These are phyloP conservation scores for Drosophila punjabiensis DNA, from an alignment of 1,140 invertebrate species.

Conservation along the genomic window DNA sequence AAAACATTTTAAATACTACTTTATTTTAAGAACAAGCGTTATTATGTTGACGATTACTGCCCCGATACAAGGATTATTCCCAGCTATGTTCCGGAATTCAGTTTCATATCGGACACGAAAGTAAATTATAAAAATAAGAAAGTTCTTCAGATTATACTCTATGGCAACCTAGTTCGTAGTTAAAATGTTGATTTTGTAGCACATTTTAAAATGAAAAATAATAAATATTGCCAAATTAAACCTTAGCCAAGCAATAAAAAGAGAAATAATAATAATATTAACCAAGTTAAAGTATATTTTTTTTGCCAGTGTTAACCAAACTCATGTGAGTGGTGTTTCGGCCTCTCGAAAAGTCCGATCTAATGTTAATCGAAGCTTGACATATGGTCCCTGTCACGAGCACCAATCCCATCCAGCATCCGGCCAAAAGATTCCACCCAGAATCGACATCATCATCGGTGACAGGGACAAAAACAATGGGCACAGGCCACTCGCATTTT, in stretches of 20 bases:
- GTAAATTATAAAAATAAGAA: background rate
- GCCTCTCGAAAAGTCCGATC: conserved; percentile 25
- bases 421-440: conserved; percentile 36
- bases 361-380: conserved; percentile 48
- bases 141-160: background rate
- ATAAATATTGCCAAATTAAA: background rate
- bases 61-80: conserved; percentile 25
- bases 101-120: conserved; percentile 13
- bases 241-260: background rate
- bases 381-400: conserved; percentile 43
- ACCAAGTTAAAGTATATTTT: background rate
- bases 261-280: background rate
- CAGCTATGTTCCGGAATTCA: conserved; percentile 15
- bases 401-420: conserved; percentile 18
- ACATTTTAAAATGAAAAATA: background rate
- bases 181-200: background rate
- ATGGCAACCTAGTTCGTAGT: background rate
- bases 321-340: conserved; percentile 6
- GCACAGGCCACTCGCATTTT: conserved; percentile 30
- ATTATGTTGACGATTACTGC: conserved; percentile 17
- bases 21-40: conserved; percentile 8
- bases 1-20: background rate
- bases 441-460: conserved; percentile 48
- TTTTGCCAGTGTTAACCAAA: background rate
- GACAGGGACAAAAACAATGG: conserved; percentile 57